These are phyloP conservation scores for Poeciliopsis presidionis DNA, from an alignment of 2,797 vertebrate species.

Conservation along the genomic window DNA sequence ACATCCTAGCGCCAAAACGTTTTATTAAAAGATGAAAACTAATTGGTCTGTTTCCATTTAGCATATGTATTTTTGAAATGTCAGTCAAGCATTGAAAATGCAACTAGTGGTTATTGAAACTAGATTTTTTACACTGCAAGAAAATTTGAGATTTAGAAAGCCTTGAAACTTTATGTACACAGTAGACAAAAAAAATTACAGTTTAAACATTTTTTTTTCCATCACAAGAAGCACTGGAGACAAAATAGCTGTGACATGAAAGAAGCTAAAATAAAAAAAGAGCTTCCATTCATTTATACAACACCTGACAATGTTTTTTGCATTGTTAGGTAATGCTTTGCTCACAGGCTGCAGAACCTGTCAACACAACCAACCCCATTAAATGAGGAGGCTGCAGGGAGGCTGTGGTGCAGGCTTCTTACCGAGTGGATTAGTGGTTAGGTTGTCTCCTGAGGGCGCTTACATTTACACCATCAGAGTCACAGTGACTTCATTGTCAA, in stretches of 20 bases:
- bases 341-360: slow-evolving; percentile 78
- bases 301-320: slow-evolving; percentile 78
- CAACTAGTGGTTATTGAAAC: background rate
- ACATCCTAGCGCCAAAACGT: too few relatives aligned
- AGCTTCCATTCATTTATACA: slow-evolving; percentile 40
- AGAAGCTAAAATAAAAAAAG: slow-evolving; percentile 19
- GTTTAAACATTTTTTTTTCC: slow-evolving; percentile 4
- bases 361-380: slow-evolving; percentile 55
- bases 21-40: too few relatives aligned
- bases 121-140: background rate
- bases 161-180: background rate
- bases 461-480: slow-evolving; percentile 59
- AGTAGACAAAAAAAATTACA: background rate
- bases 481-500: slow-evolving; percentile 65
- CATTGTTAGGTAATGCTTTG: slow-evolving; percentile 77
- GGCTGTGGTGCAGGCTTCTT: slow-evolving; percentile 32
- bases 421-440: slow-evolving; percentile 52
- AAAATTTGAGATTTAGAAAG: background rate
- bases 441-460: slow-evolving; percentile 61
- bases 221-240: slow-evolving; percentile 20
- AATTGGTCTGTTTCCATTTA: too few relatives aligned
- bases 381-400: slow-evolving; percentile 63
- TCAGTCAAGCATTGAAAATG: too few relatives aligned
- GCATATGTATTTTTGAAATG: too few relatives aligned
- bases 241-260: slow-evolving; percentile 29